phyloP scores from a whole-genome alignment of 1,140 invertebrate species.

The Drosophila melanica region DNA sequence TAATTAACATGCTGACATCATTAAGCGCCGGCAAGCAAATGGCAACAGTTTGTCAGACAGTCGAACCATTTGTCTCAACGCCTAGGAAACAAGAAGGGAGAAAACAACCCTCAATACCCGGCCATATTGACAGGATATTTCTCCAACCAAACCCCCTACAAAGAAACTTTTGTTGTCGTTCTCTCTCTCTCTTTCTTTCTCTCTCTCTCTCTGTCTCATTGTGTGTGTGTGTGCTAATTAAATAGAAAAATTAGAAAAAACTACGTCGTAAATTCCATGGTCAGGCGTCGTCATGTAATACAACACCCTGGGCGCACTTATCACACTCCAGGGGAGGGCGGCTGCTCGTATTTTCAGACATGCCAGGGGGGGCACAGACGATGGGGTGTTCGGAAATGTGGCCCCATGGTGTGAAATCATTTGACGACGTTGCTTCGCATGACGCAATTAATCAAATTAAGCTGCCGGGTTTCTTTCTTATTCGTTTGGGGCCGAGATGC shows the following conservation, averaged over 20 bases:
- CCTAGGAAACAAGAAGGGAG: constrained; percentile 4
- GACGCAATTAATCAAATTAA: constrained; percentile 78
- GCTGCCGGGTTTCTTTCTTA: constrained; percentile 25
- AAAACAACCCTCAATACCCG: constrained; percentile 11
- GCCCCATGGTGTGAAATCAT: constrained; percentile 69
- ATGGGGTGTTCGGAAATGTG: neutral
- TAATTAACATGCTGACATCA: constrained; percentile 80
- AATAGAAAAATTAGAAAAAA: constrained; percentile 80
- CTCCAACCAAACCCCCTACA: too few species aligned
- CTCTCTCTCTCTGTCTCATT: neutral
- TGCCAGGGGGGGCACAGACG: neutral
- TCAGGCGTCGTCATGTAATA: constrained; percentile 62
- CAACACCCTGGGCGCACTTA: constrained; percentile 68
- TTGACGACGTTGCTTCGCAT: constrained; percentile 71
- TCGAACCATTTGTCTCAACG: constrained; percentile 65
- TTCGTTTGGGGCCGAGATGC: too few species aligned
- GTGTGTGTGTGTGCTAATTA: constrained; percentile 57
- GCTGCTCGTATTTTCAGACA: constrained; percentile 17
- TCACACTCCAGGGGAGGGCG: constrained; percentile 58
- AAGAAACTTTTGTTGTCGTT: neutral
- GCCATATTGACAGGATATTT: constrained; percentile 64
- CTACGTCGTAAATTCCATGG: constrained; percentile 72
- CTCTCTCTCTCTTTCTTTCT: constrained; percentile 4
- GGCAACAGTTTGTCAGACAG: constrained; percentile 71
- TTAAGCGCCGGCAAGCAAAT: constrained; percentile 55